phyloP scores from a whole-genome alignment of 2,797 vertebrate genomes.

The Syngnathus acus region DNA sequence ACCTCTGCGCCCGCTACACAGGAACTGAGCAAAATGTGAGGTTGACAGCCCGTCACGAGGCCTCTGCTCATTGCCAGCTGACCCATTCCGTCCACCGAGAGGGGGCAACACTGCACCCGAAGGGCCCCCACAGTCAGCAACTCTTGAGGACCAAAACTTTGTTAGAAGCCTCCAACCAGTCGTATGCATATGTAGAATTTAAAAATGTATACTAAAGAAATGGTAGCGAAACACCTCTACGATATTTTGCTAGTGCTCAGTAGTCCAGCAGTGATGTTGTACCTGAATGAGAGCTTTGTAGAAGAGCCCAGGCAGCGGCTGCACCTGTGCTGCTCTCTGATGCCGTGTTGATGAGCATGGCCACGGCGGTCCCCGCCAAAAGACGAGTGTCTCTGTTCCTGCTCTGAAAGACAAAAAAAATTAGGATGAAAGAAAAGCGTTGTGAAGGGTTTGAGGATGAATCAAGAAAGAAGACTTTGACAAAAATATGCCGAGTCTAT shows the following conservation, averaged over 20 bases:
- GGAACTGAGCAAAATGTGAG: slow-evolving; percentile 64
- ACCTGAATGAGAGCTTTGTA: slow-evolving; percentile 62
- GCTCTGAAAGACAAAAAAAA: slow-evolving; percentile 41
- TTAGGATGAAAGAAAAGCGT: background rate
- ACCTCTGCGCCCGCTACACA: slow-evolving; percentile 47
- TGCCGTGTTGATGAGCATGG: slow-evolving; percentile 78
- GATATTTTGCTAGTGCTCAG: background rate
- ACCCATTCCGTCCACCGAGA: slow-evolving; percentile 55
- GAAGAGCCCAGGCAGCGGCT: slow-evolving; percentile 62
- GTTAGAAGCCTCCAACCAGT: background rate
- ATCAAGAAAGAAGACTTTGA: background rate
- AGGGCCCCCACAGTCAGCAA: slow-evolving; percentile 64
- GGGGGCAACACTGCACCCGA: slow-evolving; percentile 36
- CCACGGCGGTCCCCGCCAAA: slow-evolving; percentile 77
- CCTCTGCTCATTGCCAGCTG: slow-evolving; percentile 72
- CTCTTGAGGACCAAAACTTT: slow-evolving; percentile 37
- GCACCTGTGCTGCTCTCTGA: slow-evolving; percentile 48
- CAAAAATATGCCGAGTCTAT: background rate
- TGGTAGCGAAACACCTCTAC: background rate
- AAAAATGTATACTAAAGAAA: background rate
- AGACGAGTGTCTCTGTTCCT: slow-evolving; percentile 75
- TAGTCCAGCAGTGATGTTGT: background rate
- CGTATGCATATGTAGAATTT: background rate
- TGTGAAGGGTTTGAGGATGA: background rate
- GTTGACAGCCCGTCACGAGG: slow-evolving; percentile 76